Percentiles rank a stretch among this genome's conserved stretches.
phyloP scores from a whole-genome alignment of 2,888 invertebrate species.

The Diplolepis rosae region DNA sequence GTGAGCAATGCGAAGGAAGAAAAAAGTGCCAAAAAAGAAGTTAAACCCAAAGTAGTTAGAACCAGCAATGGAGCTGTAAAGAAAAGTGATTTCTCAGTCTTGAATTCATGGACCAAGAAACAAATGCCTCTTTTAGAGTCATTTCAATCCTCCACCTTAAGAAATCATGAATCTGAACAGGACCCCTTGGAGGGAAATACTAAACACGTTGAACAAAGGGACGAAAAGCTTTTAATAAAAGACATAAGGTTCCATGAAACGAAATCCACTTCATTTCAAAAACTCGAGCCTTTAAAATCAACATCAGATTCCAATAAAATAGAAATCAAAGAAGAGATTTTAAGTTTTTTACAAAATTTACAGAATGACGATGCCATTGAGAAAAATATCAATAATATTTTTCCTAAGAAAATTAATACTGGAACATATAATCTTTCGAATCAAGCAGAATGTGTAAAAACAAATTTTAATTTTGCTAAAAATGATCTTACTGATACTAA shows the following conservation, averaged over 20 bases:
- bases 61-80: neutral
- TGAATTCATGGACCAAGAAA: neutral
- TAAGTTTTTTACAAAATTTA: neutral
- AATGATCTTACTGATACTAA: neutral
- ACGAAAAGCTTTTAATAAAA: neutral
- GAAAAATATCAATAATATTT: neutral
- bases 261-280: neutral
- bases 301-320: neutral
- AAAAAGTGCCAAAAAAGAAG: neutral
- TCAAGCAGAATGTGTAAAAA: neutral
- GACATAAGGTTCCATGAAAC: neutral
- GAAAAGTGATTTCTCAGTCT: neutral
- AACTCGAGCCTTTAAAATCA: neutral
- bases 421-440: neutral
- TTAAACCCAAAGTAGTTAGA: neutral
- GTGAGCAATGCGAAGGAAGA: neutral
- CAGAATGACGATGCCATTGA: neutral
- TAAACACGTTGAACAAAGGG: neutral
- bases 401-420: neutral
- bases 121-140: neutral
- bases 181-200: neutral
- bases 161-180: neutral
- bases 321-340: neutral
- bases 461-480: too few species aligned
- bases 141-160: neutral